Percentiles rank a stretch among this genome's conserved stretches.
Conservation (phyloP, 2,113 vertebrate species). For the Megalops atlanticus region DNA sequence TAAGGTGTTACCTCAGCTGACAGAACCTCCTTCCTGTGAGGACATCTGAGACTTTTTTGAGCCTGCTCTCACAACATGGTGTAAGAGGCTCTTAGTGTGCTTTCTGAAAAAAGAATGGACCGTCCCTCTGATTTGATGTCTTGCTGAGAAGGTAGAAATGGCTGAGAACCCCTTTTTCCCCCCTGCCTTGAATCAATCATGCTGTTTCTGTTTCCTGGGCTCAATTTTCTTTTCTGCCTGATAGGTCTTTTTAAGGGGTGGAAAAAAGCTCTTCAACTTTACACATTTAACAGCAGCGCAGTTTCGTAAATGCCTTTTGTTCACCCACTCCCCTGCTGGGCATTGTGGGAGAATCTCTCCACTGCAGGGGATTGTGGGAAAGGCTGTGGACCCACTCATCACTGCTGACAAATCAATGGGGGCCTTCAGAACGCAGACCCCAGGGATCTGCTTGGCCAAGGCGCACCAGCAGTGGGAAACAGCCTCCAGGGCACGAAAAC, state of each 20-base stretch:
- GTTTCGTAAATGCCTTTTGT: slow-evolving; percentile 59
- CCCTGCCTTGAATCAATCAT: slow-evolving; percentile 61
- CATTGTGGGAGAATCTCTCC: slow-evolving; percentile 72
- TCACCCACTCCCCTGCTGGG: slow-evolving; percentile 65
- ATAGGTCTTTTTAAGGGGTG: slow-evolving; percentile 31
- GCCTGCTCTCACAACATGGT: background rate
- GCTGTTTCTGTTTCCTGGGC: slow-evolving; percentile 34
- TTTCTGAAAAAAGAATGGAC: background rate
- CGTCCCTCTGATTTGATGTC: slow-evolving; percentile 28
- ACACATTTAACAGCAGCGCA: slow-evolving; percentile 59
- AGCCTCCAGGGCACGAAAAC: slow-evolving; percentile 58
- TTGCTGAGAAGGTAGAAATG: slow-evolving; percentile 20
- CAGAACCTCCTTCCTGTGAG: slow-evolving; percentile 34
- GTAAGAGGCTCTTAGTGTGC: background rate
- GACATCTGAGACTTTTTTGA: too few species aligned
- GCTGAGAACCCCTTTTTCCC: slow-evolving; percentile 5
- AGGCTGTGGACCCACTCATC: slow-evolving; percentile 69
- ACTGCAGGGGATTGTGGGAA: slow-evolving; percentile 78
- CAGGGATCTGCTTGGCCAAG: slow-evolving; percentile 58
- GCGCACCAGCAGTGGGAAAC: slow-evolving; percentile 59
- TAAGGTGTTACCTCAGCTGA: slow-evolving; percentile 64
- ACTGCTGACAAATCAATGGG: slow-evolving; percentile 73
- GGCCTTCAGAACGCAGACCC: slow-evolving; percentile 68
- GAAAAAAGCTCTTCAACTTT: slow-evolving; percentile 45
- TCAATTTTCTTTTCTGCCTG: slow-evolving; percentile 43